Percentiles rank a stretch among this genome's conserved stretches.
phyloP scores from a whole-genome alignment of 92 coral and sea anemone genomes.

The Paragorgia papillata region DNA sequence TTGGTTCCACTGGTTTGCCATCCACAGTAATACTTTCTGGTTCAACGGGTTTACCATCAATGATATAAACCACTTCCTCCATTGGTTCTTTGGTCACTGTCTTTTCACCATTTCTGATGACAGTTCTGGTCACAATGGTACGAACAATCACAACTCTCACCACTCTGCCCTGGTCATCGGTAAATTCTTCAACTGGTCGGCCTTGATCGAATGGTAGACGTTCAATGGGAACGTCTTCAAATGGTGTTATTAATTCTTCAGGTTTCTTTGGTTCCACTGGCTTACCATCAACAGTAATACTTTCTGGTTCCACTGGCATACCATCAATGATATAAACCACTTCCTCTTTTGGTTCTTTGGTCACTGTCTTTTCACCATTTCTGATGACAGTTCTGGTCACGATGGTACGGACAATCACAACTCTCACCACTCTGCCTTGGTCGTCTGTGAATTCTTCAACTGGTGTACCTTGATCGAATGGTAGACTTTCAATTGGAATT shows the following conservation, averaged over 20 bases:
- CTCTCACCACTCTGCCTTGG: slow-evolving; percentile 38
- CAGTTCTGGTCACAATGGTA: slow-evolving; percentile 47
- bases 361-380: slow-evolving; percentile 25
- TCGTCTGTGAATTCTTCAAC: slow-evolving; percentile 55
- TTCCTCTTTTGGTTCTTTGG: slow-evolving; percentile 22
- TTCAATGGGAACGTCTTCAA: slow-evolving; percentile 8
- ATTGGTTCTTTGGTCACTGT: slow-evolving; percentile 18
- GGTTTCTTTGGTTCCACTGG: slow-evolving; percentile 18
- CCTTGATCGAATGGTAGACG: background rate
- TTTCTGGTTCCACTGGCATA: slow-evolving; percentile 1
- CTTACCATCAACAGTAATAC: slow-evolving; percentile 5
- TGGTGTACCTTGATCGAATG: background rate
- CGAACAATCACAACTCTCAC: slow-evolving; percentile 38
- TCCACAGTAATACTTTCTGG: background rate
- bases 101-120: slow-evolving; percentile 35
- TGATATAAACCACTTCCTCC: slow-evolving; percentile 3
- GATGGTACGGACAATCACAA: slow-evolving; percentile 41
- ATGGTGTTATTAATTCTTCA: background rate
- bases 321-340: slow-evolving; percentile 14
- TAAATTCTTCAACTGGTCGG: slow-evolving; percentile 49
- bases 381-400: slow-evolving; percentile 44
- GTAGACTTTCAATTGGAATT: slow-evolving; percentile 12
- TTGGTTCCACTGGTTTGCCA: slow-evolving; percentile 16
- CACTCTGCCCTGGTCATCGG: slow-evolving; percentile 38
- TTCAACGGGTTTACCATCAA: slow-evolving; percentile 12